Conservation (phyloP, 2,113 vertebrate genomes). For the Diglossa brunneiventris region DNA sequence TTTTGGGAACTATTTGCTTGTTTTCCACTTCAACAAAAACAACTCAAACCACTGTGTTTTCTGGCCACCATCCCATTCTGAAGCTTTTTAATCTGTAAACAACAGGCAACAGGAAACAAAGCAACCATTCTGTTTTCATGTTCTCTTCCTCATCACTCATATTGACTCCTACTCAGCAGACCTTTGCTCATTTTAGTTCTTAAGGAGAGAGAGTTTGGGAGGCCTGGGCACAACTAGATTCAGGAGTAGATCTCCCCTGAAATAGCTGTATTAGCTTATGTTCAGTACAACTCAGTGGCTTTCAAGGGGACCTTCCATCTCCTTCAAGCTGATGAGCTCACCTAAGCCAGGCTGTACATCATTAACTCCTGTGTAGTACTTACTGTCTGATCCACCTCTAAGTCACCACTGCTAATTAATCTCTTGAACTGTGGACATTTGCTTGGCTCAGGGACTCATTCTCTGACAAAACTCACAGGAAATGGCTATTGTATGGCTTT, state of each 20-base stretch:
- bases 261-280: not conserved
- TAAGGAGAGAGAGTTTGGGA: not conserved
- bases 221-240: not conserved
- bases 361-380: not conserved
- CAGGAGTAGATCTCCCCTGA: not conserved
- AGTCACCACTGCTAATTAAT: slow-evolving; percentile 1
- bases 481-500: not conserved
- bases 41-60: not conserved
- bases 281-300: not conserved
- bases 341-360: not conserved
- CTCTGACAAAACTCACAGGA: not conserved
- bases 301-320: not conserved
- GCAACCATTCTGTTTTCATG: not conserved
- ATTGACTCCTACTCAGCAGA: not conserved
- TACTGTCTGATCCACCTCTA: not conserved
- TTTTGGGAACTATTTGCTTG: not conserved
- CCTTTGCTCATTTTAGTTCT: not conserved
- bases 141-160: not conserved
- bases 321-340: not conserved
- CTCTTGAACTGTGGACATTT: not conserved
- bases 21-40: not conserved
- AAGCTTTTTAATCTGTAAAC: not conserved
- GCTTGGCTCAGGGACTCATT: not conserved
- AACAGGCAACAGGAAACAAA: not conserved
- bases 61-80: not conserved